Percentiles rank a stretch among this genome's conserved stretches.
Evolutionary conservation across 2,888 invertebrate genomes (phyloP).

Genomic region (Colostygia pectinataria): DNA sequence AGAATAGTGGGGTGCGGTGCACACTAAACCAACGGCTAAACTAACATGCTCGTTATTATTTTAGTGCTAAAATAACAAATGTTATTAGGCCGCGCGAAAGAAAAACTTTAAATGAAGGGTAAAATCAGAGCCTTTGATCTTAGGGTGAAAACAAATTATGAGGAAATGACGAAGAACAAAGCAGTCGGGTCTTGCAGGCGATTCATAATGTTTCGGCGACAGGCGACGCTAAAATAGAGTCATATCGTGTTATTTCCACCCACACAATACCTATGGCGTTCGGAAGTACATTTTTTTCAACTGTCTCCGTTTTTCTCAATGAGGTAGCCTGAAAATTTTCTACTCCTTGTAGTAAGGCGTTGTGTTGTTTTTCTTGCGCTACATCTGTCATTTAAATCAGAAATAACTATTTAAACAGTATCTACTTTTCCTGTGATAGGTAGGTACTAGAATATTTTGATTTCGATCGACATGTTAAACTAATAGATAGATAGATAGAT

Average conservation of each 20-base stretch:
- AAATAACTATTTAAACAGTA: slow-evolving; percentile 4
- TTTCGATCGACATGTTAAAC: too few relatives aligned
- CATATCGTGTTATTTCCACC: slow-evolving; percentile 43
- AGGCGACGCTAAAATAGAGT: slow-evolving; percentile 17
- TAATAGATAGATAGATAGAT: too few relatives aligned
- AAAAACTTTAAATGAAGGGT: background rate
- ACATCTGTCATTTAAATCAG: slow-evolving; percentile 81
- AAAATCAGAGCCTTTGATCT: slow-evolving; percentile 1
- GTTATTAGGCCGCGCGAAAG: slow-evolving; percentile 15
- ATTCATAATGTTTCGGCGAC: slow-evolving; percentile 31
- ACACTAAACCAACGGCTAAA: slow-evolving; percentile 38
- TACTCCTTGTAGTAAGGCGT: slow-evolving; percentile 89
- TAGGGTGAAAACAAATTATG: slow-evolving; percentile 12
- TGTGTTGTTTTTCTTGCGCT: slow-evolving; percentile 88
- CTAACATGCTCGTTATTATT: slow-evolving; percentile 57
- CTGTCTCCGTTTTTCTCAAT: slow-evolving; percentile 90
- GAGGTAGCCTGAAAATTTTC: slow-evolving; percentile 89
- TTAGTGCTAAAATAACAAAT: slow-evolving; percentile 32
- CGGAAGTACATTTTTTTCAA: slow-evolving; percentile 92
- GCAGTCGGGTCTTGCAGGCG: slow-evolving; percentile 40
- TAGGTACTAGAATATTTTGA: too few relatives aligned
- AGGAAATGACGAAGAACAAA: slow-evolving; percentile 38
- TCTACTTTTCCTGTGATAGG: background rate
- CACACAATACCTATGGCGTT: slow-evolving; percentile 89
- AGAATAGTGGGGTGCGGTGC: slow-evolving; percentile 9